Evolutionary conservation across 2,113 vertebrate genomes (phyloP).

Genomic region (Dicentrarchus labrax): DNA sequence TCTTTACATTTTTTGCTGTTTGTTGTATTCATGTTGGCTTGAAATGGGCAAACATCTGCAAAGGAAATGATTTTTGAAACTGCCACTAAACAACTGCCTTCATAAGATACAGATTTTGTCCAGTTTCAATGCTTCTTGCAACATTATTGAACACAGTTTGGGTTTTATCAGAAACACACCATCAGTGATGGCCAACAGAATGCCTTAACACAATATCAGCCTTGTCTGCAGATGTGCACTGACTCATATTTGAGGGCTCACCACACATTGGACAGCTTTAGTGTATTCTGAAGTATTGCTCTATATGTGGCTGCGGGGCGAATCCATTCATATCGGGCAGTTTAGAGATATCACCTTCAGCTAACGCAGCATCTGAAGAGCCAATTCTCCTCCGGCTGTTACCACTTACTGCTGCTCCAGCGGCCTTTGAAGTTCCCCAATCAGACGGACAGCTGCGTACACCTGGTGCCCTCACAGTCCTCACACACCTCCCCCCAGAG

Average conservation of each 20-base stretch:
- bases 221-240: conserved; percentile 51
- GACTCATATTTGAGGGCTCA: conserved; percentile 5
- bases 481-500: conserved; percentile 7
- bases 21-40: neutral
- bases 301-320: conserved; percentile 33
- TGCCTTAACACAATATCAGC: conserved; percentile 16
- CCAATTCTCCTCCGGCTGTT: conserved; percentile 21
- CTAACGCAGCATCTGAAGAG: conserved; percentile 18
- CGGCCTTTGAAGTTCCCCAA: conserved; percentile 55
- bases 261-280: conserved; percentile 17
- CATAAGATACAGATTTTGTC: neutral
- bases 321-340: conserved; percentile 34
- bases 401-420: conserved; percentile 22
- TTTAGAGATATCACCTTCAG: conserved; percentile 41
- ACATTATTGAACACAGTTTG: neutral
- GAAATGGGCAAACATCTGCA: conserved; percentile 1
- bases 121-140: conserved; percentile 20
- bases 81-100: neutral
- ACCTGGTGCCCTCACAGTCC: conserved; percentile 58
- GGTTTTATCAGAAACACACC: conserved; percentile 18
- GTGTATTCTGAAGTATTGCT: conserved; percentile 48
- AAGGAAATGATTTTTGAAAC: conserved; percentile 10
- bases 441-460: conserved; percentile 74
- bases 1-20: conserved; percentile 7
- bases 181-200: neutral